Evolutionary conservation across 2,888 invertebrate genomes (phyloP).

Genomic region (Chrysina gloriosa): DNA sequence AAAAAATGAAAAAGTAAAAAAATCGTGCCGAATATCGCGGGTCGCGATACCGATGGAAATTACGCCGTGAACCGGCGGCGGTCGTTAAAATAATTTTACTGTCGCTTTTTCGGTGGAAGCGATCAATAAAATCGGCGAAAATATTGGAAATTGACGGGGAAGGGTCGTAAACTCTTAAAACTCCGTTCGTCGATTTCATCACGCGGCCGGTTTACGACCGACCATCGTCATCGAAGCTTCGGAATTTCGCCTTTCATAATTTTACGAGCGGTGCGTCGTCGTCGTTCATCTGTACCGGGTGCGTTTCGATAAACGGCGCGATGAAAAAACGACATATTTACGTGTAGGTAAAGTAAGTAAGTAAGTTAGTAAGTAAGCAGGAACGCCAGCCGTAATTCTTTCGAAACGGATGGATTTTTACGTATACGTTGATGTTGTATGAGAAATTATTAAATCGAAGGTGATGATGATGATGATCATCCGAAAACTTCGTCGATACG

Average conservation of each 20-base stretch:
- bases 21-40: no score
- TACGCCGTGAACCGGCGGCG: no score
- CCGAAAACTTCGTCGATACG: no score
- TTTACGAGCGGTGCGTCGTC: not conserved
- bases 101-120: conserved; percentile 14
- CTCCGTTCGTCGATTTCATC: not conserved
- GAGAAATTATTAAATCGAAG: not conserved
- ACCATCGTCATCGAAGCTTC: not conserved
- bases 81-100: conserved; percentile 11
- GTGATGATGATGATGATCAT: no score
- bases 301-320: no score
- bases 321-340: no score
- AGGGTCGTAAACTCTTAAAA: not conserved
- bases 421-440: not conserved
- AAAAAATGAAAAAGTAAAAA: no score
- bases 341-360: no score
- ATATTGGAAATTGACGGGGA: conserved; percentile 17
- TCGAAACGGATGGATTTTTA: not conserved
- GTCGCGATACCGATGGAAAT: no score
- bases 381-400: conserved; percentile 6
- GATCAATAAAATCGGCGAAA: conserved; percentile 15
- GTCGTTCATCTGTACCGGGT: not conserved
- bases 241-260: not conserved
- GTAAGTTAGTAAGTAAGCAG: no score
- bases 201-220: not conserved